These are phyloP conservation scores for Spilogale gracilis DNA, from an alignment of 2,113 vertebrate species.

Conservation along the genomic window DNA sequence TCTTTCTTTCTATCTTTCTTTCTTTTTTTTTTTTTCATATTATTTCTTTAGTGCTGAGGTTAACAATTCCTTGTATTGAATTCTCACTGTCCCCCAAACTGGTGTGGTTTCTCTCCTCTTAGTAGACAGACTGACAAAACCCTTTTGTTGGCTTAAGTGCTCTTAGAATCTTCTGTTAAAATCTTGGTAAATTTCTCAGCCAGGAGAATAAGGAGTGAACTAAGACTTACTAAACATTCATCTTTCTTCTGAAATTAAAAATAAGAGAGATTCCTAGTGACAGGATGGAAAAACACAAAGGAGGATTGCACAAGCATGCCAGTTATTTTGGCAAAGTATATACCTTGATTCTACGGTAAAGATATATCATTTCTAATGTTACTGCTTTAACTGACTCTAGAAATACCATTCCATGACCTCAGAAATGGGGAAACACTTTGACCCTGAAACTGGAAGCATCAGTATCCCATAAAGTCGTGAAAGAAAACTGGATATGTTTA, in stretches of 20 bases:
- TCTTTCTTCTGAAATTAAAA: constrained; percentile 49
- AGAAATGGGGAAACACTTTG: neutral
- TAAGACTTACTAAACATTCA: neutral
- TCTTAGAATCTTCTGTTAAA: neutral
- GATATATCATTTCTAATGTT: neutral
- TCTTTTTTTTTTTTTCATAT: neutral
- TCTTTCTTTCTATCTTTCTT: too few relatives aligned
- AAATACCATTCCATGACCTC: neutral
- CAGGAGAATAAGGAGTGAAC: neutral
- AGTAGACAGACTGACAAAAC: neutral
- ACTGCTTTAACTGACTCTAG: neutral
- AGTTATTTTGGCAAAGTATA: neutral
- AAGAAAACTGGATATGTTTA: neutral
- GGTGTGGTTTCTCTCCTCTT: neutral
- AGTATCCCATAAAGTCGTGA: neutral
- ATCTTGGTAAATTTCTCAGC: constrained; percentile 16
- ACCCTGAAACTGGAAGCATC: neutral
- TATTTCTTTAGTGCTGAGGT: neutral
- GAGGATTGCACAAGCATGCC: neutral
- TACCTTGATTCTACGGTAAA: neutral
- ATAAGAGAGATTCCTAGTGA: neutral
- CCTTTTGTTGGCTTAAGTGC: neutral
- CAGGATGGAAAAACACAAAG: neutral
- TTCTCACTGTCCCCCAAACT: neutral
- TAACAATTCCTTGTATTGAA: neutral